These are phyloP conservation scores for Paratrypauchen microcephalus DNA, from an alignment of 2,797 vertebrate genomes.

Conservation along the genomic window DNA sequence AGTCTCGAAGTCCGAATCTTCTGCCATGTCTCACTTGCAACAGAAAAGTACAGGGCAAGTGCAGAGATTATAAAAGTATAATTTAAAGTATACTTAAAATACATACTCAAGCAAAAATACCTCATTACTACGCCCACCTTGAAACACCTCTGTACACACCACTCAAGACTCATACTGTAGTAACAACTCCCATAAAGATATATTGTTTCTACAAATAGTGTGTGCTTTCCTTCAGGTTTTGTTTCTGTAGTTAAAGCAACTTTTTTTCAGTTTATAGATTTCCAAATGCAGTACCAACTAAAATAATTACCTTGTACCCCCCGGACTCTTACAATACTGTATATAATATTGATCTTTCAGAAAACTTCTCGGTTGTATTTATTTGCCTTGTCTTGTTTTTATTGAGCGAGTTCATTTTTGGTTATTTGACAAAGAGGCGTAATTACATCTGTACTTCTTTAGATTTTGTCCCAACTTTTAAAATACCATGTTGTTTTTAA, in stretches of 20 bases:
- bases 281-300: slow-evolving; percentile 4
- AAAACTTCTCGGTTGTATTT: slow-evolving; percentile 23
- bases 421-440: background rate
- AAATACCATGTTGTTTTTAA: background rate
- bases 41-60: no score
- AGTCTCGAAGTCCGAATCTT: no score
- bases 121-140: no score
- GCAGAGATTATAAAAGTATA: no score
- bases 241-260: background rate
- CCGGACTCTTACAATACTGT: slow-evolving; percentile 17
- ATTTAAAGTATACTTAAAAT: no score
- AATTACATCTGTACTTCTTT: background rate
- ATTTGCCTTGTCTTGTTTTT: slow-evolving; percentile 17
- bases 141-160: background rate
- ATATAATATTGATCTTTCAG: slow-evolving; percentile 23
- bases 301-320: background rate
- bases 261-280: slow-evolving; percentile 6
- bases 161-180: background rate
- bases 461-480: background rate
- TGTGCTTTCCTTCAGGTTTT: background rate
- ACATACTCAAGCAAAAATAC: no score
- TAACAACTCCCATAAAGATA: background rate
- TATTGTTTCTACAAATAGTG: background rate
- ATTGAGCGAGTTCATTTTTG: slow-evolving; percentile 2
- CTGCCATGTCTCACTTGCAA: no score